These are phyloP conservation scores for Chaetodon trifasciatus DNA, from an alignment of 2,797 vertebrate genomes.

Conservation along the genomic window DNA sequence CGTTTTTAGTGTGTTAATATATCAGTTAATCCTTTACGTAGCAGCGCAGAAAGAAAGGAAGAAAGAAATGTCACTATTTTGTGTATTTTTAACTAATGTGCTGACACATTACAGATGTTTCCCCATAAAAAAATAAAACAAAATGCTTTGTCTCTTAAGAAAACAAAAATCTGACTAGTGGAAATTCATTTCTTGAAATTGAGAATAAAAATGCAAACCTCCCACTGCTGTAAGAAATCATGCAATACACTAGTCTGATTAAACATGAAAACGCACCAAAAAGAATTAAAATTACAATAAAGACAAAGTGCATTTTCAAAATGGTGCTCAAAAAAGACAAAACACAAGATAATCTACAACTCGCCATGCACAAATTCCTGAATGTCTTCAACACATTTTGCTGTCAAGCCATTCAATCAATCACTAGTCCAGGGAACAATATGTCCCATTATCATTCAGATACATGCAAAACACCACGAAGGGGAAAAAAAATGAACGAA, in stretches of 20 bases:
- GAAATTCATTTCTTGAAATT: conserved; percentile 2
- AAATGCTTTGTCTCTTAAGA: conserved; percentile 11
- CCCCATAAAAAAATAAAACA: neutral
- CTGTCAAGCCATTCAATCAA: conserved; percentile 74
- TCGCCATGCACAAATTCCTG: conserved; percentile 55
- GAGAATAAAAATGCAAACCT: conserved; percentile 26
- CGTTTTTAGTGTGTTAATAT: neutral
- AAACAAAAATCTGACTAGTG: neutral
- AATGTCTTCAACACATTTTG: conserved; percentile 52
- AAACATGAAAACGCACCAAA: neutral
- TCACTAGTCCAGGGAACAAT: conserved; percentile 76
- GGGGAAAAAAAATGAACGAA: conserved; percentile 37
- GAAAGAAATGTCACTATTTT: neutral
- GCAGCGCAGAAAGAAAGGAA: conserved; percentile 1
- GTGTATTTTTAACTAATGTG: conserved; percentile 12
- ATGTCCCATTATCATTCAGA: conserved; percentile 82
- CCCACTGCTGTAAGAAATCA: conserved; percentile 32
- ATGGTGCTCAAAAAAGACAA: conserved; percentile 38
- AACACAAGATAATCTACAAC: conserved; percentile 46
- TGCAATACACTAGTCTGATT: conserved; percentile 27
- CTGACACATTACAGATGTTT: conserved; percentile 15
- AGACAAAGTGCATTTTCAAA: conserved; percentile 34
- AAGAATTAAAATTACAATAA: neutral
- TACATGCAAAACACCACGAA: conserved; percentile 73
- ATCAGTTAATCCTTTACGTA: neutral